Evolutionary conservation across 2,888 invertebrate species (phyloP), one percentile per base, ranked within the genome.

Genomic region (Allolobophora icterica): DNA sequence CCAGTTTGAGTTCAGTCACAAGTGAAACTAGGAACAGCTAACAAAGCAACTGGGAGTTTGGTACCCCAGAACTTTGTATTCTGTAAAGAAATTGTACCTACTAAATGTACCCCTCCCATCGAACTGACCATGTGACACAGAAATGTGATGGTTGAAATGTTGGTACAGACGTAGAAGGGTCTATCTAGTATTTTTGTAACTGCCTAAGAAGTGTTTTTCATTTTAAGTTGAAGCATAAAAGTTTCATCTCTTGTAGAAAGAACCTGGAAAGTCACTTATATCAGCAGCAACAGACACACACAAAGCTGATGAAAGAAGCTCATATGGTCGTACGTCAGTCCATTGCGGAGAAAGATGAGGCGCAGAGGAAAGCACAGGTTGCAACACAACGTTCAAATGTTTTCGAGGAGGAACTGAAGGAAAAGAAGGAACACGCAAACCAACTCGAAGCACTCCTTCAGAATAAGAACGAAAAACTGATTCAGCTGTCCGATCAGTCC

Each of bases 221-320:
- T 52, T 24, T 52, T 21, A 3, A 24, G 52, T 52, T 24, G 52
- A 52, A 3, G 4, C 24, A 21, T 71, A 6, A 71, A 71, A 71
- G n/a, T n/a, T 71, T 71, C 0, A 5, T 71, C 0, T n/a, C 8
- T 71, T 71, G 30, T 71, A 71, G 71, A 71, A 71, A 17, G n/a
- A 71, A 8, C 17, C n/a, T 71, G 71, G n/a, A 71, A 11, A 13
- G 71, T n/a, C 71, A 71, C n/a, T 71, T 71, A 71, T n/a, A 8
- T 6, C 30, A 71, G 71, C 71, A 71, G n/a, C 71, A 71, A 8
- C 71, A 71, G n/a, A 71, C 30, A 11, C 71, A 71, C n/a, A 13
- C n/a, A n/a, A 71, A n/a, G n/a, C 71, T n/a, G n/a, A 71, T 71
- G 71, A 71, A 71, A n/a, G 71, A 71, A n/a, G 71, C 71, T 30